Conservation (phyloP, 2,113 vertebrate species). For the Mixornis gularis region DNA sequence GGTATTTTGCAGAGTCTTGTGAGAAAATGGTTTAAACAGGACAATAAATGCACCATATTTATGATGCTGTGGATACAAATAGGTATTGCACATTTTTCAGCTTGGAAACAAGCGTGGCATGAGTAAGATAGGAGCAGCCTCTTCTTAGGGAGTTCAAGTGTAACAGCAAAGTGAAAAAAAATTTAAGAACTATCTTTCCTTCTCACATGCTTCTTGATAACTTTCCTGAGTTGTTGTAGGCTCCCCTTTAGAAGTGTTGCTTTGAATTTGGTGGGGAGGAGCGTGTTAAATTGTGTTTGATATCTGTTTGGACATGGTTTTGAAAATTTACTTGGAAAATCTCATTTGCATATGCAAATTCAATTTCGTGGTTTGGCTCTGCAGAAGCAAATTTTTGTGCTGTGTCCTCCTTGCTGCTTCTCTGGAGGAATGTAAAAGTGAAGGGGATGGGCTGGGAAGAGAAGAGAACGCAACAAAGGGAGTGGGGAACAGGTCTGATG, state of each 20-base stretch:
- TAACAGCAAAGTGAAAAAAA: background rate
- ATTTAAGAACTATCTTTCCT: background rate
- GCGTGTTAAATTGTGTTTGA: background rate
- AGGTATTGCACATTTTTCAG: background rate
- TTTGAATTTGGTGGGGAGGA: background rate
- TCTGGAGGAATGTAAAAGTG: background rate
- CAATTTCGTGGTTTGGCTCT: background rate
- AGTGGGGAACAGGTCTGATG: background rate
- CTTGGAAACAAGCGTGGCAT: background rate
- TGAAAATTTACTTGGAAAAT: background rate
- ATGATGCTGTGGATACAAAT: background rate
- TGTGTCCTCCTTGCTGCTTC: background rate
- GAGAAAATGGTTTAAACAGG: background rate
- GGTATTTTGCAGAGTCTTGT: background rate
- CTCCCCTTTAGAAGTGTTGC: background rate
- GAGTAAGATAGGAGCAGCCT: background rate
- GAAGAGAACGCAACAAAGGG: background rate
- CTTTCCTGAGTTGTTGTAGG: background rate
- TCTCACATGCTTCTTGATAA: background rate
- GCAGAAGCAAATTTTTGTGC: background rate
- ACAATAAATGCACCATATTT: background rate
- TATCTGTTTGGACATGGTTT: background rate
- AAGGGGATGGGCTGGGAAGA: background rate
- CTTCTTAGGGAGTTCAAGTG: background rate
- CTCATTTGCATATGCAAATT: background rate